Percentiles rank a stretch among this genome's conserved stretches.
Conservation (phyloP, 2,797 vertebrate species). For the Spinus olivaceus region DNA sequence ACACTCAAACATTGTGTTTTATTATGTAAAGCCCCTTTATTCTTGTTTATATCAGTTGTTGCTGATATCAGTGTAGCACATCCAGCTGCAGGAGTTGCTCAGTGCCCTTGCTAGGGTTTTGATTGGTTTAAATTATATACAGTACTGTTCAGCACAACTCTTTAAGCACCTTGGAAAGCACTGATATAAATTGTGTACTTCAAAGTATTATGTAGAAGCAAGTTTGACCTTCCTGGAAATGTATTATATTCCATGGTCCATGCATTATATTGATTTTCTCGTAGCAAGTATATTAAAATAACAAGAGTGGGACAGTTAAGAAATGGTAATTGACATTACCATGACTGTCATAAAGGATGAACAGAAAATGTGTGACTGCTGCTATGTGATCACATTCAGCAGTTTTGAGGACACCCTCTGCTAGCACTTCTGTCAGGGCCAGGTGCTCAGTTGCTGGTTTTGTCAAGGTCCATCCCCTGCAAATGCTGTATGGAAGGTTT, state of each 20-base stretch:
- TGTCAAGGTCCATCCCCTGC: background rate
- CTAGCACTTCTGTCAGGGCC: background rate
- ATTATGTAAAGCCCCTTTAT: background rate
- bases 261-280: background rate
- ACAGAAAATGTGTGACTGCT: background rate
- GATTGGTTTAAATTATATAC: background rate
- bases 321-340: background rate
- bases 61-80: background rate
- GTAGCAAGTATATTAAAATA: background rate
- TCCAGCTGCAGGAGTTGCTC: background rate
- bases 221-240: background rate
- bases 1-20: background rate
- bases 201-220: background rate
- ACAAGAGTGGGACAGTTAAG: background rate
- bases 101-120: background rate
- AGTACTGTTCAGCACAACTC: background rate
- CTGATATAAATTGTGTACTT: background rate
- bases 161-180: background rate
- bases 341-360: background rate
- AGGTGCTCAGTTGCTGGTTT: background rate
- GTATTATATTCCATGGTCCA: background rate
- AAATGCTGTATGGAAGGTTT: background rate
- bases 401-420: background rate
- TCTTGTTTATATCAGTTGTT: background rate
- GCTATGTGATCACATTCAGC: rapidly evolving